Evolutionary conservation across 1,140 invertebrate genomes (phyloP).

Genomic region (Spodoptera litura): DNA sequence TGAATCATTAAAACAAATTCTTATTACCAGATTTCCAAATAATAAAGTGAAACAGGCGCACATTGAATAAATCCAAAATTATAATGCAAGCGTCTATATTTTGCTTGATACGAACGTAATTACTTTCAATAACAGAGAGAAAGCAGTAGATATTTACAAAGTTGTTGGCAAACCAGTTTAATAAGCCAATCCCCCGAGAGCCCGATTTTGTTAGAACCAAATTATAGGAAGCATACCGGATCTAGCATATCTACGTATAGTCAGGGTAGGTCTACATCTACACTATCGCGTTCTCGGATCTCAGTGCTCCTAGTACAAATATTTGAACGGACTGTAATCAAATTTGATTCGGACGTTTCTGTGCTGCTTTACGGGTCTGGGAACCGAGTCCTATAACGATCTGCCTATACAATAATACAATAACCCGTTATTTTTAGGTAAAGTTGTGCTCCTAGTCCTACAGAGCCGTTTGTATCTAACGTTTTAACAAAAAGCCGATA

Average conservation of each 20-base stretch:
- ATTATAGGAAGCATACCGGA: conserved; percentile 73
- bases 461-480: too few species aligned
- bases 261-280: conserved; percentile 17
- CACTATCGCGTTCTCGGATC: conserved; percentile 26
- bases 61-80: neutral
- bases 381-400: conserved; percentile 5
- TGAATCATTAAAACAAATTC: too few species aligned
- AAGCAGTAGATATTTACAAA: conserved; percentile 59
- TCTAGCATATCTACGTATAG: conserved; percentile 35
- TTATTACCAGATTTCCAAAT: too few species aligned
- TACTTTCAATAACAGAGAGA: conserved; percentile 51
- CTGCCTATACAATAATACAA: neutral
- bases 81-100: conserved; percentile 25
- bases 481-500: too few species aligned
- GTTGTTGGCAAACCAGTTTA: conserved; percentile 59
- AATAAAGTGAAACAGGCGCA: neutral
- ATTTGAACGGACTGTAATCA: conserved; percentile 33
- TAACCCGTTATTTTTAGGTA: neutral
- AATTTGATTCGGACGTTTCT: conserved; percentile 31
- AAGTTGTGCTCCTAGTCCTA: too few species aligned
- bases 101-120: conserved; percentile 31
- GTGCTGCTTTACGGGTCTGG: conserved; percentile 15
- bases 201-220: conserved; percentile 68
- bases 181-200: conserved; percentile 62
- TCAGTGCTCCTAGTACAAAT: conserved; percentile 35